Conservation (phyloP, 2,888 invertebrate genomes). For the Torymus auratus region DNA sequence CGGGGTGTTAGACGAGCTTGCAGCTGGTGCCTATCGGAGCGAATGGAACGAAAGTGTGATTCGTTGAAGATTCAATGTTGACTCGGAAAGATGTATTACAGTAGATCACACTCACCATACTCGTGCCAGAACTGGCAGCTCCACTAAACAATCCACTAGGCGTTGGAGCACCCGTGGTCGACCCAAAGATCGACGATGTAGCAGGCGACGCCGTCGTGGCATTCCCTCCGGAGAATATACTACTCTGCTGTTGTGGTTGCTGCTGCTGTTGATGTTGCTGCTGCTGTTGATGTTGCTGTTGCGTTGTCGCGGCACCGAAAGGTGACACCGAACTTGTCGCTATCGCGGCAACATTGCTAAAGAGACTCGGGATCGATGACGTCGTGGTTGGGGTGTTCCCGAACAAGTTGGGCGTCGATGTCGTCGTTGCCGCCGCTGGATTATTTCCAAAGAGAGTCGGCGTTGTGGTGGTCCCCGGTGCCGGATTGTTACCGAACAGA, state of each 20-base stretch:
- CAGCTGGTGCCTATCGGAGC: constrained; percentile 2
- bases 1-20: background rate
- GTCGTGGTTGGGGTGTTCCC: background rate
- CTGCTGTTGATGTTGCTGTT: constrained; percentile 6
- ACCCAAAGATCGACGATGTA: constrained; percentile 45
- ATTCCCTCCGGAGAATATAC: constrained; percentile 49
- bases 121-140: background rate
- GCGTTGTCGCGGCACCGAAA: constrained; percentile 30
- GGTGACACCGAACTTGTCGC: constrained; percentile 4
- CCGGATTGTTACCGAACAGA: constrained; percentile 32
- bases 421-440: constrained; percentile 1
- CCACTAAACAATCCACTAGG: constrained; percentile 42
- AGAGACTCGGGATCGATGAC: constrained; percentile 32
- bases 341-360: constrained; percentile 29
- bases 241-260: constrained; percentile 1
- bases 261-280: constrained; percentile 18
- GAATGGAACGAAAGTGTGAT: too few relatives aligned
- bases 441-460: constrained; percentile 44
- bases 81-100: too few relatives aligned
- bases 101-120: constrained; percentile 5
- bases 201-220: background rate
- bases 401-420: constrained; percentile 38
- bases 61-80: too few relatives aligned
- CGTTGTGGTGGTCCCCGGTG: background rate
- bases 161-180: background rate